These are phyloP conservation scores for Geodia barretti DNA, from an alignment of 37 sponge, comb jelly and placozoan species.

Conservation along the genomic window DNA sequence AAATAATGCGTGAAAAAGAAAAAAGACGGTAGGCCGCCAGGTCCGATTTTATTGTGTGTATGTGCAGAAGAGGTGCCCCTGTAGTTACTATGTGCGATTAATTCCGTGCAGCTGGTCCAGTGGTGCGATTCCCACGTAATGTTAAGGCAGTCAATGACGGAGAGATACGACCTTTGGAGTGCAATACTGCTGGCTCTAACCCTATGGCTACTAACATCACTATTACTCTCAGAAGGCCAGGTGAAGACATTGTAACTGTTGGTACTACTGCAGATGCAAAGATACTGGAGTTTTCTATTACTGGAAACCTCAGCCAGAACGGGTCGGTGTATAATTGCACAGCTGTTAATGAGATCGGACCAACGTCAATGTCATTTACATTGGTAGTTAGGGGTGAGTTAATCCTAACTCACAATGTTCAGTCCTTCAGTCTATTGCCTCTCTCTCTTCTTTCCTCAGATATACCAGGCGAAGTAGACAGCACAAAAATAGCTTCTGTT, in stretches of 20 bases:
- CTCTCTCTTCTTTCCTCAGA: conserved; percentile 13
- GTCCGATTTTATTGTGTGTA: no score
- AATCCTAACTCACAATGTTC: not conserved
- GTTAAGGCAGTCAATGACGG: not conserved
- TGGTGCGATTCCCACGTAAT: not conserved
- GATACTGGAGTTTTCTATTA: not conserved
- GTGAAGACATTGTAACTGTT: no score
- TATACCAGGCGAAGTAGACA: conserved; percentile 27
- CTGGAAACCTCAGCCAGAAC: not conserved
- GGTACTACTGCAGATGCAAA: no score
- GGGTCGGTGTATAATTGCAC: not conserved
- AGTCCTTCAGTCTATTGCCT: not conserved
- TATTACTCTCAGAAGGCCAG: not conserved
- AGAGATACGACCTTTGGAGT: not conserved
- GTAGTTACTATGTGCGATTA: not conserved
- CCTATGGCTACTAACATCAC: not conserved
- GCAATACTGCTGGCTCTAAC: not conserved
- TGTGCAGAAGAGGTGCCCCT: not conserved
- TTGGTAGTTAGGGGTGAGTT: not conserved
- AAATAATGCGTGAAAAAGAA: no score
- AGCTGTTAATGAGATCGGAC: not conserved
- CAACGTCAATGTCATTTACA: not conserved
- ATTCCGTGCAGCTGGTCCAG: no score
- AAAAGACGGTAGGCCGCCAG: no score
- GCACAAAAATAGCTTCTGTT: not conserved